phyloP scores from a whole-genome alignment of 2,888 invertebrate genomes.

The Carcina quercana region DNA sequence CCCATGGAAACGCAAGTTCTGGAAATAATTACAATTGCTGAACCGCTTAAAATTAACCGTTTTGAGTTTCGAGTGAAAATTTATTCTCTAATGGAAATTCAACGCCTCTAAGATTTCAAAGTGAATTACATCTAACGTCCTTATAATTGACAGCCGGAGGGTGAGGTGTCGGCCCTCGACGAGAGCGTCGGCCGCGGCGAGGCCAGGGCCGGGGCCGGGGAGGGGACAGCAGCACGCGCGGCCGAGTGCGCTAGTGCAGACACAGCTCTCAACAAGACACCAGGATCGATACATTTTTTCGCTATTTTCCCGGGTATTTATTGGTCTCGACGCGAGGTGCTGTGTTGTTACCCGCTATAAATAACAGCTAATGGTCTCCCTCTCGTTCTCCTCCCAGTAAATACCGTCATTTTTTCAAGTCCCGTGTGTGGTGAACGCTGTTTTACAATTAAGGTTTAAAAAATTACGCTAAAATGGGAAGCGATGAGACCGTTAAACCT shows the following conservation, averaged over 20 bases:
- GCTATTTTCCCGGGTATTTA: slow-evolving; percentile 6
- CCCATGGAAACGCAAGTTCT: no score
- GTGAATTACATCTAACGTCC: slow-evolving; percentile 25
- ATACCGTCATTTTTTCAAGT: slow-evolving; percentile 12
- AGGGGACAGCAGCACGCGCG: background rate
- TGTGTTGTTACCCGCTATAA: slow-evolving; percentile 9
- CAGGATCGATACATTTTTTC: slow-evolving; percentile 10
- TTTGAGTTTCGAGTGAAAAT: slow-evolving; percentile 5
- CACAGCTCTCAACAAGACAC: no score
- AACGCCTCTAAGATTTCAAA: slow-evolving; percentile 20
- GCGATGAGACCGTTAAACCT: no score
- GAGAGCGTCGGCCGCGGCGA: background rate
- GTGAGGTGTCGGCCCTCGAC: slow-evolving; percentile 6
- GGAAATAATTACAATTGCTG: no score
- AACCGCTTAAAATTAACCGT: slow-evolving; percentile 1
- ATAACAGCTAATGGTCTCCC: slow-evolving; percentile 12
- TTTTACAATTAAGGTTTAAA: no score
- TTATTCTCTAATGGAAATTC: slow-evolving; percentile 7
- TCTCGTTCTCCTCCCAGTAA: slow-evolving; percentile 2
- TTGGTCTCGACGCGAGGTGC: slow-evolving; percentile 5
- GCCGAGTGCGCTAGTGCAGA: slow-evolving; percentile 10
- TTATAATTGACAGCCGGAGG: slow-evolving; percentile 25
- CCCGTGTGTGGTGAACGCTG: background rate
- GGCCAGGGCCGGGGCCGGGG: background rate
- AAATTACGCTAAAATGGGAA: no score